phyloP scores from a whole-genome alignment of 2,797 vertebrate genomes.

The Tenualosa thibaudeaui region DNA sequence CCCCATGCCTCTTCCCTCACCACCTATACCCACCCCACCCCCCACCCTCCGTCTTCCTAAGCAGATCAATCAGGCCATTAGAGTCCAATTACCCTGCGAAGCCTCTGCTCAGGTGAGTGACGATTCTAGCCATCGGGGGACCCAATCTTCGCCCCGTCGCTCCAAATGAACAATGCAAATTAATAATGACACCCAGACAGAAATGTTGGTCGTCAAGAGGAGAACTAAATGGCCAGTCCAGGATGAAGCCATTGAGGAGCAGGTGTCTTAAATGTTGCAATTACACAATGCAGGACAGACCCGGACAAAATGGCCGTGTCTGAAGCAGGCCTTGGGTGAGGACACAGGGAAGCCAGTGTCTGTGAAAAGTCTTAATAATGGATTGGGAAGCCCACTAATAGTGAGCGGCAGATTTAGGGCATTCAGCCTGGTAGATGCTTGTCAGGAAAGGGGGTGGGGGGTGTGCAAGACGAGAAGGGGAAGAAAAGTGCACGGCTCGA shows the following conservation, averaged over 20 bases:
- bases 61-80: slow-evolving; percentile 85
- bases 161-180: slow-evolving; percentile 79
- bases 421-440: slow-evolving; percentile 67
- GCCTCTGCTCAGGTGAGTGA: slow-evolving; percentile 76
- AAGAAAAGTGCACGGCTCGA: slow-evolving; percentile 55
- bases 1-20: slow-evolving; percentile 19
- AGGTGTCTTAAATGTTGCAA: slow-evolving; percentile 81
- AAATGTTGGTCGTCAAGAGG: slow-evolving; percentile 76
- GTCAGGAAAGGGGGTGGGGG: slow-evolving; percentile 60
- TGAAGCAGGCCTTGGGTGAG: slow-evolving; percentile 65
- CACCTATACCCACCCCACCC: too few relatives aligned
- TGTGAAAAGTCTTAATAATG: slow-evolving; percentile 81
- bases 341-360: slow-evolving; percentile 64
- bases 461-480: slow-evolving; percentile 34
- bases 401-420: slow-evolving; percentile 74
- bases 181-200: slow-evolving; percentile 84
- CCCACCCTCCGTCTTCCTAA: slow-evolving; percentile 47
- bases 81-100: slow-evolving; percentile 79
- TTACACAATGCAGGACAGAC: slow-evolving; percentile 74
- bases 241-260: slow-evolving; percentile 84
- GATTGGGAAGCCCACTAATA: slow-evolving; percentile 80
- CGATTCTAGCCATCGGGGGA: slow-evolving; percentile 62
- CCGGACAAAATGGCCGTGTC: slow-evolving; percentile 55
- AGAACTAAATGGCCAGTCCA: slow-evolving; percentile 73
- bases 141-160: slow-evolving; percentile 60